Conservation (phyloP, 2,797 vertebrate species). For the Sciurus carolinensis region DNA sequence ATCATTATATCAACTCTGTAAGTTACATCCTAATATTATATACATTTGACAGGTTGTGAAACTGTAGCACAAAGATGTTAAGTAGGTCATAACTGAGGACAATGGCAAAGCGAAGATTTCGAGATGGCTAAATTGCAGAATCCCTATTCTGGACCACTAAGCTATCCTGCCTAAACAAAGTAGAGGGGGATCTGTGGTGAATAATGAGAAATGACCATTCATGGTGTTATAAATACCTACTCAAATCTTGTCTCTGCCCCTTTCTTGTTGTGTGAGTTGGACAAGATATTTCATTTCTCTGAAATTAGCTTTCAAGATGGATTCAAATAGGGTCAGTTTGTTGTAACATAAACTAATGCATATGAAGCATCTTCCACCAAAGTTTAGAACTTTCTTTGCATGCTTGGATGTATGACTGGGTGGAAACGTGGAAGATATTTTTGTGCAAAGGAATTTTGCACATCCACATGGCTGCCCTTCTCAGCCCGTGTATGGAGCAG, state of each 20-base stretch:
- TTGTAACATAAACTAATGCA: background rate
- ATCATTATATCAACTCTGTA: background rate
- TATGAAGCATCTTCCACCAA: background rate
- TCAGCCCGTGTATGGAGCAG: background rate
- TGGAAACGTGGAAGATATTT: background rate
- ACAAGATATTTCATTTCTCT: conserved; percentile 1
- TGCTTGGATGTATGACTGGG: background rate
- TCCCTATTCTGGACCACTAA: background rate
- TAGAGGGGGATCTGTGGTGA: rapidly evolving
- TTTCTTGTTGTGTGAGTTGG: background rate
- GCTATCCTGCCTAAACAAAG: background rate
- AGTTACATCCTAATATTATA: conserved; percentile 22
- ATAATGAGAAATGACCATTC: background rate
- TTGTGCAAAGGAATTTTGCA: background rate
- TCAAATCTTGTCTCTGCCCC: background rate
- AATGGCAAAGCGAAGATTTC: background rate
- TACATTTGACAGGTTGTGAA: conserved; percentile 12
- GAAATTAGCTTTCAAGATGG: conserved; percentile 40
- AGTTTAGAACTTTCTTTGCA: background rate
- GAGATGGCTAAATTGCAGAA: background rate
- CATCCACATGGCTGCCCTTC: background rate
- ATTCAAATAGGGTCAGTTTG: background rate
- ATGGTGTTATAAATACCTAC: background rate
- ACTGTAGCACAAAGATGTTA: conserved; percentile 18
- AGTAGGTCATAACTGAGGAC: conserved; percentile 25